These are phyloP conservation scores for Drosophila tani DNA, from an alignment of 1,140 invertebrate genomes.

Conservation along the genomic window DNA sequence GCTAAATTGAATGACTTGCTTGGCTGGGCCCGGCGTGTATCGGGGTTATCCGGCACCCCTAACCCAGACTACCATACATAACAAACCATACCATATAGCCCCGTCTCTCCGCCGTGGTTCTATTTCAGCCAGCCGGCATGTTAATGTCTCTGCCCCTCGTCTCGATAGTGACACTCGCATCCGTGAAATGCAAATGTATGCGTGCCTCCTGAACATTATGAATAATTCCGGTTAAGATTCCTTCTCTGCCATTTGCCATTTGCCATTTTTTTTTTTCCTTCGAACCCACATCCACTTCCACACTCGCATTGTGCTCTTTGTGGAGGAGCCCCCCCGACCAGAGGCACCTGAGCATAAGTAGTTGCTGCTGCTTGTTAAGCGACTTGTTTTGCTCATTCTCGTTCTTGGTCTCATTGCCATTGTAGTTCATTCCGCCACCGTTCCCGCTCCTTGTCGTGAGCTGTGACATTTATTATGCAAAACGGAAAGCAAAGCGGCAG, in stretches of 20 bases:
- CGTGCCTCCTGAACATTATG: conserved; percentile 82
- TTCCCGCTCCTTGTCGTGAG: conserved; percentile 49
- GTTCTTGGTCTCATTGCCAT: conserved; percentile 41
- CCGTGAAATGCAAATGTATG: conserved; percentile 82
- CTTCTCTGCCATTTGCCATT: conserved; percentile 73
- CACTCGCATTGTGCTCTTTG: conserved; percentile 56
- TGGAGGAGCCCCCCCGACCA: conserved; percentile 18
- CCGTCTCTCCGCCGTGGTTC: conserved; percentile 17
- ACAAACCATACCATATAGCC: conserved; percentile 17
- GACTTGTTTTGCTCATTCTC: conserved; percentile 63
- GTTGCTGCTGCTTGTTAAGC: conserved; percentile 70
- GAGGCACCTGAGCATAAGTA: conserved; percentile 70
- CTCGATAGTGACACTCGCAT: conserved; percentile 80
- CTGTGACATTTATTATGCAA: conserved; percentile 79
- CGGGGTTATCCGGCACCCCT: conserved; percentile 9
- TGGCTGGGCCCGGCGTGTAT: conserved; percentile 49
- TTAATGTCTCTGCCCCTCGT: conserved; percentile 43
- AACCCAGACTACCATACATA: conserved; percentile 1
- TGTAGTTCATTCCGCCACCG: conserved; percentile 48
- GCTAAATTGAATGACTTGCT: conserved; percentile 74
- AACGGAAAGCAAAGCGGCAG: conserved; percentile 66
- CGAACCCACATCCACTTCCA: conserved; percentile 14
- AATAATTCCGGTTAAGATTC: conserved; percentile 81
- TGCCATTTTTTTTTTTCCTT: conserved; percentile 1
- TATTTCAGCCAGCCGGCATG: conserved; percentile 58